phyloP scores from a whole-genome alignment of 2,888 invertebrate genomes.

The Thalpophila matura region DNA sequence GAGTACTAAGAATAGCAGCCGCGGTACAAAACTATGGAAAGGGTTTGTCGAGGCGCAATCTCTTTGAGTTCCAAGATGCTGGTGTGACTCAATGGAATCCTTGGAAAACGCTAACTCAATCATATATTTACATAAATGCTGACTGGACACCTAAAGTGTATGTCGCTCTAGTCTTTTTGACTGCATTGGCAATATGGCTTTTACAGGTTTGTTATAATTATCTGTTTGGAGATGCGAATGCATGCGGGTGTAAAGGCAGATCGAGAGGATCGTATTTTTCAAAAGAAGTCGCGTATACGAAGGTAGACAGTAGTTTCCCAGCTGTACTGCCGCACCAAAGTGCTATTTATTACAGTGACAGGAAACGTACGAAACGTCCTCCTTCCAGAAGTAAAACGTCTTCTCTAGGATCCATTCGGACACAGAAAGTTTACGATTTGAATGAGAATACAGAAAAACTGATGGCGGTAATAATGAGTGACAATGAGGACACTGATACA shows the following conservation, averaged over 20 bases:
- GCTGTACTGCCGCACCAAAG: constrained; percentile 71
- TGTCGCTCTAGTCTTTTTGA: constrained; percentile 72
- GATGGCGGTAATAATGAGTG: constrained; percentile 80
- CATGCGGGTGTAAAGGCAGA: constrained; percentile 70
- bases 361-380: constrained; percentile 54
- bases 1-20: constrained; percentile 83
- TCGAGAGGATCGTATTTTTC: constrained; percentile 33
- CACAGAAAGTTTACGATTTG: constrained; percentile 81
- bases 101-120: constrained; percentile 73
- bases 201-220: constrained; percentile 80
- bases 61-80: constrained; percentile 70
- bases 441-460: constrained; percentile 82
- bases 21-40: constrained; percentile 85
- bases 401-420: constrained; percentile 71
- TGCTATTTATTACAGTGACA: constrained; percentile 67
- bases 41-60: constrained; percentile 79
- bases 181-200: constrained; percentile 74
- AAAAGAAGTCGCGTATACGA: constrained; percentile 69
- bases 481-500: constrained; percentile 62
- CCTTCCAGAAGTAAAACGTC: constrained; percentile 68
- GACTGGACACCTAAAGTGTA: constrained; percentile 80
- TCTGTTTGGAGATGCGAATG: constrained; percentile 69
- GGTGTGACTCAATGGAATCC: constrained; percentile 75
- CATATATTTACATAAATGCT: constrained; percentile 72
- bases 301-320: constrained; percentile 74